Conservation (phyloP, 2,113 vertebrate genomes). For the Beaufortia kweichowensis region DNA sequence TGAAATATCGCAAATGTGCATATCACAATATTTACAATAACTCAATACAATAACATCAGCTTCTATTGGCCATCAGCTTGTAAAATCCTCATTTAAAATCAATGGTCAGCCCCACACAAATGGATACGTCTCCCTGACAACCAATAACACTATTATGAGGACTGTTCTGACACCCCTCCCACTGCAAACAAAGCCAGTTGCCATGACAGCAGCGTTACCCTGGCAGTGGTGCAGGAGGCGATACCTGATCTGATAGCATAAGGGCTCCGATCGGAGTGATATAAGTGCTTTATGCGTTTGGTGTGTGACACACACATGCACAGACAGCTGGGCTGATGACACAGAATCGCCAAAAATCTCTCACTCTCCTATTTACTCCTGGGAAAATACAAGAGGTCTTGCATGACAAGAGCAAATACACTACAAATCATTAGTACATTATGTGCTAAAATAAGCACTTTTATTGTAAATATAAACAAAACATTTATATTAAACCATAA, state of each 20-base stretch:
- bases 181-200: conserved; percentile 17
- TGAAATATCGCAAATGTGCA: no score
- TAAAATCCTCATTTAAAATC: no score
- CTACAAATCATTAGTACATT: no score
- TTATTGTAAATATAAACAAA: no score
- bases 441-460: no score
- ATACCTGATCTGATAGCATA: conserved; percentile 14
- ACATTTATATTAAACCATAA: no score
- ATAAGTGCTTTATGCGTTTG: not conserved
- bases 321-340: conserved; percentile 5
- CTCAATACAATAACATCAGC: no score
- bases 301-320: not conserved
- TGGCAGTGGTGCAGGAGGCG: conserved; percentile 18
- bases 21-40: no score
- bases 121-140: not conserved
- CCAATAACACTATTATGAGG: not conserved
- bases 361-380: not conserved
- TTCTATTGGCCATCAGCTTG: no score
- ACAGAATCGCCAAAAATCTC: not conserved
- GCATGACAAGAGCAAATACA: no score
- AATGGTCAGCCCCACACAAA: not conserved
- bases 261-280: conserved; percentile 6
- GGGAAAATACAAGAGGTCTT: not conserved
- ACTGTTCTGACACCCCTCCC: not conserved
- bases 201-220: conserved; percentile 36